Evolutionary conservation across 2,888 invertebrate genomes (phyloP).

Genomic region (Thera britannica): DNA sequence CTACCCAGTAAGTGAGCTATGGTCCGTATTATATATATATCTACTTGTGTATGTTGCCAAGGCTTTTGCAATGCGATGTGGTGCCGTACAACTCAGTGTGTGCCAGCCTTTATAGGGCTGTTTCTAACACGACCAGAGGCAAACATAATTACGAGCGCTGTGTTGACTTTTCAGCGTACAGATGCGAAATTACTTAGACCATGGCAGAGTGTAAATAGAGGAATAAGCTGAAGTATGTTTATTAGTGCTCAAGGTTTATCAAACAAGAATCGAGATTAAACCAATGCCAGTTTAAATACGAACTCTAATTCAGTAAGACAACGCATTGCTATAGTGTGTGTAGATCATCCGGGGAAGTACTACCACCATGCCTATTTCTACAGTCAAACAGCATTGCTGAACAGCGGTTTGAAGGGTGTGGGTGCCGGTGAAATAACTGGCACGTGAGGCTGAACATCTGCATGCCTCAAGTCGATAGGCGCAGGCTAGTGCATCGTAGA

Average conservation of each 20-base stretch:
- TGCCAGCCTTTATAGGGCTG: slow-evolving; percentile 50
- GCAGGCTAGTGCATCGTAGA: too few relatives aligned
- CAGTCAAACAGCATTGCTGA: too few relatives aligned
- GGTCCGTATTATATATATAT: background rate
- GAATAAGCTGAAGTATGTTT: slow-evolving; percentile 28
- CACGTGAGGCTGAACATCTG: too few relatives aligned
- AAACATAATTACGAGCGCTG: slow-evolving; percentile 59
- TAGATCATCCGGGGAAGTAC: too few relatives aligned
- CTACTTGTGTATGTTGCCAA: slow-evolving; percentile 11
- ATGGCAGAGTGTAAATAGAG: slow-evolving; percentile 33
- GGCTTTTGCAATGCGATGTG: slow-evolving; percentile 27
- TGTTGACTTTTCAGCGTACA: slow-evolving; percentile 52
- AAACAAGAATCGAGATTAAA: slow-evolving; percentile 26
- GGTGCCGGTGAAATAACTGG: too few relatives aligned
- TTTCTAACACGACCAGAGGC: slow-evolving; percentile 47
- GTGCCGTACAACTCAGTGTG: slow-evolving; percentile 38
- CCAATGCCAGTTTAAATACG: slow-evolving; percentile 12
- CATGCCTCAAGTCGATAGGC: too few relatives aligned
- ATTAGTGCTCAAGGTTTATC: slow-evolving; percentile 26
- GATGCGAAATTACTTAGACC: slow-evolving; percentile 50
- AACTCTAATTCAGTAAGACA: background rate
- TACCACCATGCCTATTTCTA: too few relatives aligned
- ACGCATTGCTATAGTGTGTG: background rate
- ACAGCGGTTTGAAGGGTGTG: too few relatives aligned
- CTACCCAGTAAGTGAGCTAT: background rate